phyloP scores from a whole-genome alignment of 2,113 vertebrate species.

The Xiphorhynchus elegans region DNA sequence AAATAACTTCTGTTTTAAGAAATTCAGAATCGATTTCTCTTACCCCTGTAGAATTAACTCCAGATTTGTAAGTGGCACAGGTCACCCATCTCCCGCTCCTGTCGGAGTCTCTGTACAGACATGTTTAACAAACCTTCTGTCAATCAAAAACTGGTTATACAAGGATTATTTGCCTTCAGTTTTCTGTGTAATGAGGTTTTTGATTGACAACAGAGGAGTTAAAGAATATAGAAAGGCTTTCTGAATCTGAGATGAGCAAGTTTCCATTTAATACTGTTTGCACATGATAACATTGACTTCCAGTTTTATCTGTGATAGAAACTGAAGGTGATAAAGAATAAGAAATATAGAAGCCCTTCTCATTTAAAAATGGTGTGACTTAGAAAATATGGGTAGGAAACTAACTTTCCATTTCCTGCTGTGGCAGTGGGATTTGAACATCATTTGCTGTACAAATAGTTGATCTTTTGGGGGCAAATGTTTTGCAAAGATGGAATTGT shows the following conservation, averaged over 20 bases:
- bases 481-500: background rate
- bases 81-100: background rate
- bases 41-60: background rate
- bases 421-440: background rate
- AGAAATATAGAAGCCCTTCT: background rate
- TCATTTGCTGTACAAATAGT: background rate
- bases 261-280: conserved; percentile 30
- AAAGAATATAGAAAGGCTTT: conserved; percentile 31
- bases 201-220: conserved; percentile 47
- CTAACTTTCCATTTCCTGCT: background rate
- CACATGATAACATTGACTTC: background rate
- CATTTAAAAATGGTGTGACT: background rate
- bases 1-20: background rate
- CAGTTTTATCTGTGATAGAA: conserved; percentile 1
- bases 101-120: background rate
- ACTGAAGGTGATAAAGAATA: background rate
- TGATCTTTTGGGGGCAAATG: background rate
- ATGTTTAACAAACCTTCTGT: conserved; percentile 47
- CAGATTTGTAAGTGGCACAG: background rate
- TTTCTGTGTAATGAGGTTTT: conserved; percentile 61
- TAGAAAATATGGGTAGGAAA: background rate
- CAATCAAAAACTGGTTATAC: conserved; percentile 57
- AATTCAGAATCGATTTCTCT: background rate
- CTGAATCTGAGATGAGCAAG: conserved; percentile 39
- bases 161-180: conserved; percentile 60